Evolutionary conservation across 2,888 invertebrate genomes (phyloP), one percentile per base, ranked within the genome.

Genomic region (Dichetophora obliterata): DNA sequence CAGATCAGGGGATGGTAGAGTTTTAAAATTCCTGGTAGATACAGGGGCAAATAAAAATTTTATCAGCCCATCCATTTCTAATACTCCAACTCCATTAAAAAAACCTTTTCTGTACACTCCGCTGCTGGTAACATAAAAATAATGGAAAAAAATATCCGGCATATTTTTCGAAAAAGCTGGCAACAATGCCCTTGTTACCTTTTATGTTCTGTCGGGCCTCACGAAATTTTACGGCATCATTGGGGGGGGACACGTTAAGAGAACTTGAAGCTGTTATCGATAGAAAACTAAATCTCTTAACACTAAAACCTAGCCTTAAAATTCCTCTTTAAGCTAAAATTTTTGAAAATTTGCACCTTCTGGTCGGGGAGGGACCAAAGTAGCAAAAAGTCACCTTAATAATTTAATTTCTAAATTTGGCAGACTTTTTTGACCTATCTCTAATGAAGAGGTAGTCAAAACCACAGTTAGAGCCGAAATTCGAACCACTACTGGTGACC

Each of bases 321-420:
- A 31, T 31, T 31, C 31, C 43, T 72, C 1, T 52, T 72, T 5
- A 76, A 72, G 54, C 65, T 54, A 43, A 37, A 75, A 19, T 74
- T 61, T 69, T 11, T 73, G 11, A n/a, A 71, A 43, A 50, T 31
- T 3, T 31, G 31, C 37, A 37, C 8, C 37, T 37, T 37, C 37
- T 37, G 37, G 3, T 37, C 8, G 37, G 37, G 37, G 37, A 37
- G 3, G 37, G 6, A 8, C 8, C 37, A 76, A 8, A 8, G 37
- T 6, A 37, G 4, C 5, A 1, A 5, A 37, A 37, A 5, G 4
- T 37, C 5, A 31, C 5, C 31, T 4, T 31, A 31, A 31, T 31
- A 37, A 37, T 8, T 37, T 37, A 3, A 37, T 37, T 8, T 37
- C 37, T 8, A 37, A 37, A 37, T 37, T 37, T 5, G 37, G 8